A percentile compares a stretch with the other conserved stretches of the same genome.
Evolutionary conservation across 35 echinoderm and acorn worm species (phyloP).

Genomic region (Strongylocentrotus purpuratus): DNA sequence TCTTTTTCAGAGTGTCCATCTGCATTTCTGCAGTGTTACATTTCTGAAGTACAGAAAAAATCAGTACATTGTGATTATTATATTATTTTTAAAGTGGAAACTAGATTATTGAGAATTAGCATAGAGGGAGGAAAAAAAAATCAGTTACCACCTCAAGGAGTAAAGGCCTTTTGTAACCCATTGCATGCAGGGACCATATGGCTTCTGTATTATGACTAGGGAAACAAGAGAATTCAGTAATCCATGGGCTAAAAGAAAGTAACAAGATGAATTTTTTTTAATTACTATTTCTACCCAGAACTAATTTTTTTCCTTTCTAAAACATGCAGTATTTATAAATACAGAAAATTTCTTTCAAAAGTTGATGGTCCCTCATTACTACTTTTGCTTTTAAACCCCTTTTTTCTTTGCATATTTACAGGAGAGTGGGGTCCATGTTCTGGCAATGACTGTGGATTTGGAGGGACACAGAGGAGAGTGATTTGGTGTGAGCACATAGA

Average conservation of each 20-base stretch:
- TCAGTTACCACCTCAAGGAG: too few species aligned
- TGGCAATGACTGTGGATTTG: conserved; percentile 69
- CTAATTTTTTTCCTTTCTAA: not conserved
- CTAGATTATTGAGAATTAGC: too few species aligned
- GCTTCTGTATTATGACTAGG: too few species aligned
- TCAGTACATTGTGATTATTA: too few species aligned
- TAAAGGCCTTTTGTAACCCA: too few species aligned
- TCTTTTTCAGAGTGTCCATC: not conserved
- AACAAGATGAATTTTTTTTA: not conserved
- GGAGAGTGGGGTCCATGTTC: conserved; percentile 78
- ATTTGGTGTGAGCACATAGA: conserved; percentile 66
- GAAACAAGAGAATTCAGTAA: too few species aligned
- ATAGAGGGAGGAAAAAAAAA: too few species aligned
- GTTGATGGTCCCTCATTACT: not conserved
- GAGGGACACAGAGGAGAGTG: conserved; percentile 55
- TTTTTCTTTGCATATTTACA: conserved; percentile 26
- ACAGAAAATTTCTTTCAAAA: not conserved
- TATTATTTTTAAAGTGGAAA: too few species aligned
- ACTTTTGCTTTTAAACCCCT: not conserved
- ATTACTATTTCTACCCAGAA: not conserved
- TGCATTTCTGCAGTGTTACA: not conserved
- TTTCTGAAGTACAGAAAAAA: too few species aligned
- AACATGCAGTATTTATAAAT: not conserved
- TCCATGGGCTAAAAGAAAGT: not conserved
- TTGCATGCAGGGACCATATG: too few species aligned